Evolutionary conservation across 2,113 vertebrate species (phyloP).

Genomic region (Phoxinus phoxinus): DNA sequence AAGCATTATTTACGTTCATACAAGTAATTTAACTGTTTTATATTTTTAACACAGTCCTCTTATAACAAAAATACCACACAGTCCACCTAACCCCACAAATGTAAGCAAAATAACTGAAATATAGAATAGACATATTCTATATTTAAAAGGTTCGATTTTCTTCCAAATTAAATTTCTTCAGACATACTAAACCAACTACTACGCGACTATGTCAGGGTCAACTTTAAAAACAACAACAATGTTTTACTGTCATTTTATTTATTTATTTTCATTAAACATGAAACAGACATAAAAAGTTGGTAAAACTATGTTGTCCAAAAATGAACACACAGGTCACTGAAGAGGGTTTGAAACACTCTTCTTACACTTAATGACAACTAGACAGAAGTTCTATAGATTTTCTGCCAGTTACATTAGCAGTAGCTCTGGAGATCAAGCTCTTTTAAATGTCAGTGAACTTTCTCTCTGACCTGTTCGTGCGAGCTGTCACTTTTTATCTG

Average conservation of each 20-base stretch:
- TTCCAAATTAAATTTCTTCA: background rate
- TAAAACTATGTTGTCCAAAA: background rate
- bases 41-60: too few relatives aligned
- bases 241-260: background rate
- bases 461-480: conserved; percentile 6
- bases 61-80: too few relatives aligned
- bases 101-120: background rate
- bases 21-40: background rate
- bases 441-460: conserved; percentile 42
- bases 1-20: background rate
- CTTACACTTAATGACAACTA: background rate
- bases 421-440: background rate
- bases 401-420: conserved; percentile 6
- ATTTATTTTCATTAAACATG: background rate
- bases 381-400: background rate
- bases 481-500: conserved; percentile 46
- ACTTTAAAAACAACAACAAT: background rate
- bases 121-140: background rate
- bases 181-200: too few relatives aligned
- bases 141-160: background rate
- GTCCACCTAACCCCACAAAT: too few relatives aligned
- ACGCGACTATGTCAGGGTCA: too few relatives aligned
- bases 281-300: background rate
- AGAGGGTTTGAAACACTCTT: background rate
- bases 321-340: background rate